phyloP scores from a whole-genome alignment of 2,113 vertebrate species.

The Rhagologus leucostigma region DNA sequence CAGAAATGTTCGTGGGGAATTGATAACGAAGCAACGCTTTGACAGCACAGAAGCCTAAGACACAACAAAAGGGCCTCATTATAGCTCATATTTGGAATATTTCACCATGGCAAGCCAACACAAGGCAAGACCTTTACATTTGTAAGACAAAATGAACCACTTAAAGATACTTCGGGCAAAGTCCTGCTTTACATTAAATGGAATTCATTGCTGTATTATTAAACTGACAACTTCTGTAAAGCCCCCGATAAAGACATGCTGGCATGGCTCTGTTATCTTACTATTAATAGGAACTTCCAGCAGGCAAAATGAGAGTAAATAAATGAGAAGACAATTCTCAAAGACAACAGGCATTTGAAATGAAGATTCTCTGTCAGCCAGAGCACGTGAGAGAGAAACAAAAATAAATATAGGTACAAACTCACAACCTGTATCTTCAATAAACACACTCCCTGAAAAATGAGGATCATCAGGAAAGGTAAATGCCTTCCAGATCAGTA shows the following conservation, averaged over 20 bases:
- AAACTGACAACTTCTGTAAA: conserved; percentile 14
- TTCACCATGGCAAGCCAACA: neutral
- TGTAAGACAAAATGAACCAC: neutral
- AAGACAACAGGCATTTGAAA: neutral
- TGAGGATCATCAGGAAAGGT: neutral
- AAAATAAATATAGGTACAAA: neutral
- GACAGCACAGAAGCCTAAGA: neutral
- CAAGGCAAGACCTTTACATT: neutral
- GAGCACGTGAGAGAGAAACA: neutral
- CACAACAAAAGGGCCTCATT: neutral
- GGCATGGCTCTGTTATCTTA: neutral
- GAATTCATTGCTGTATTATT: neutral
- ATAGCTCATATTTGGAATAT: neutral
- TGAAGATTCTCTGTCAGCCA: neutral
- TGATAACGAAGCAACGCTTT: neutral
- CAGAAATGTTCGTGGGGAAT: neutral
- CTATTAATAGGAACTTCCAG: neutral
- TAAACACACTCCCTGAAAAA: neutral
- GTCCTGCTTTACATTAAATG: conserved; percentile 11
- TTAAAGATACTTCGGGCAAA: neutral
- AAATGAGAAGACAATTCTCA: neutral
- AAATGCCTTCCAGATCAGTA: neutral
- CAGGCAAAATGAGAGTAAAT: neutral
- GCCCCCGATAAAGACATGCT: neutral
- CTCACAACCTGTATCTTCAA: neutral